Evolutionary conservation across 2,797 vertebrate genomes (phyloP), one percentile per base, ranked within the genome.

Genomic region (Rhynchonycteris naso): DNA sequence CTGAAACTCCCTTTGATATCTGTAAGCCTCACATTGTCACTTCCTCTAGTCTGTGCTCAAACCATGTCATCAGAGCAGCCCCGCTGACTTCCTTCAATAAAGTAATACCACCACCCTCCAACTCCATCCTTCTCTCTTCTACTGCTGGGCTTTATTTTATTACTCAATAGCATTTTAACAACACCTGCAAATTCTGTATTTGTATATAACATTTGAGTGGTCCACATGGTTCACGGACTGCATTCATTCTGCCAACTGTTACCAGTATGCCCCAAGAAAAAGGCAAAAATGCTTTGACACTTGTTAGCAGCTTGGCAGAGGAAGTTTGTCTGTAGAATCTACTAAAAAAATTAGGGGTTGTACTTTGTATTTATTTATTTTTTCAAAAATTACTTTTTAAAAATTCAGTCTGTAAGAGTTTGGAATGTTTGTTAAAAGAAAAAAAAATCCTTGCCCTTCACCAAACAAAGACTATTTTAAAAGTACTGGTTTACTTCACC

Each of bases 311-410:
- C 43, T 43, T 76, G 13, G 71, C 2, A 79, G 21, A 47, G 52
- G 43, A 75, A 65, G 61, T 59, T 72, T 52, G 38, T 80, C 56
- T 54, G 9, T 28, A 80, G 61, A 79, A 52, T 54, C 4, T 68
- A 83, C 56, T 72, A 86, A 92, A 81, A 82, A 96, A 83, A 54
- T 66, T 61, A 63, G 2, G 35, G 2, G 24, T 92, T 90, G 19
- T 58, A 3, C 19, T 68, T 88, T 75, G 1, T 14, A 18, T 28
- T 74, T 16, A 18, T 58, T 50, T 43, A 43, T 43, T 68, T 90
- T 85, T 80, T 71, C 54, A 50, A 82, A 82, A 86, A 50, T 28
- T 59, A 9, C 43, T 76, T 5, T 72, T 66, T 13, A 61, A 95
- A 88, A n/a, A 68, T 63, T 68, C 56, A 86, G 9, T 24, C 56